Evolutionary conservation across 2,888 invertebrate species (phyloP).

Genomic region (Podotricha telesiphe): DNA sequence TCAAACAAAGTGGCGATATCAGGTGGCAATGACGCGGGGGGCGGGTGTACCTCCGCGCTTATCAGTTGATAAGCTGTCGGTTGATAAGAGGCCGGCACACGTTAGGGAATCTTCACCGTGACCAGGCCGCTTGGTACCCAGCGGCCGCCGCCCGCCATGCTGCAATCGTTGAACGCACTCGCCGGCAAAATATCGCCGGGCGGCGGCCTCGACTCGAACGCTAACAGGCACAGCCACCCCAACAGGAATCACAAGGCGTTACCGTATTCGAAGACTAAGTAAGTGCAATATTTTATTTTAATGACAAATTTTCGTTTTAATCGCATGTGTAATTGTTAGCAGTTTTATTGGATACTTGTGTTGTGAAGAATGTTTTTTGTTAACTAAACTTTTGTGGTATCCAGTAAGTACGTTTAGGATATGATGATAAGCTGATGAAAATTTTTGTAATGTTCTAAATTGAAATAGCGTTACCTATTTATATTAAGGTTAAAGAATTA

Average conservation of each 20-base stretch:
- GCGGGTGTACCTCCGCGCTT: constrained; percentile 80
- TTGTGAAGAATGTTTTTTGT: too few relatives aligned
- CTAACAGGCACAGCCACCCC: constrained; percentile 85
- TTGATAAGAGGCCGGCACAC: constrained; percentile 64
- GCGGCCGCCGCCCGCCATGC: constrained; percentile 87
- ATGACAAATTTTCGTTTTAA: too few relatives aligned
- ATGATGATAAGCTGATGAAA: too few relatives aligned
- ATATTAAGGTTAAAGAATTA: too few relatives aligned
- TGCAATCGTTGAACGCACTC: constrained; percentile 93
- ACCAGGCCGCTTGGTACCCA: constrained; percentile 73
- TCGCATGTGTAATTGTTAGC: too few relatives aligned
- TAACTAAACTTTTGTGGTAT: too few relatives aligned
- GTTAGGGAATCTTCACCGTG: constrained; percentile 74
- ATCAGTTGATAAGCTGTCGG: constrained; percentile 80
- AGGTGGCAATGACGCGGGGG: constrained; percentile 81
- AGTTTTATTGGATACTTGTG: too few relatives aligned
- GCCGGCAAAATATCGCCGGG: constrained; percentile 95
- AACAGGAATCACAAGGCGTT: constrained; percentile 80
- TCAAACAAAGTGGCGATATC: constrained; percentile 64
- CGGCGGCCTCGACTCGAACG: constrained; percentile 87
- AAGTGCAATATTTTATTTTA: constrained; percentile 55
- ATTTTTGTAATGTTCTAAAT: too few relatives aligned
- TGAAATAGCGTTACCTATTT: too few relatives aligned
- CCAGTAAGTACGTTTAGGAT: too few relatives aligned
- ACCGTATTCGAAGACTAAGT: constrained; percentile 81